Conservation (phyloP, 2,888 invertebrate species). For the Spodoptera exigua region DNA sequence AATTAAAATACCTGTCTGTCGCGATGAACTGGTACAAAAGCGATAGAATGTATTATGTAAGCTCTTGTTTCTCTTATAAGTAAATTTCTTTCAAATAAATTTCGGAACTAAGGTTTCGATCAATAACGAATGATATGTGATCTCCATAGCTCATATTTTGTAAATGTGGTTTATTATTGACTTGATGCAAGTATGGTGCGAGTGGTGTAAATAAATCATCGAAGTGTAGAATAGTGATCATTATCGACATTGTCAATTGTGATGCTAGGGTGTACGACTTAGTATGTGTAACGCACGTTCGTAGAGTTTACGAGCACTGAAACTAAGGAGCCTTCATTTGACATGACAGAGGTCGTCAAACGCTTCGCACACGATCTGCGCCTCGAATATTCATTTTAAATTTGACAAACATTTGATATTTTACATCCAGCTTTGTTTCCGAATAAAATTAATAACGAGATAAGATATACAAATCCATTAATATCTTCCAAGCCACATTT, state of each 20-base stretch:
- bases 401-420: neutral
- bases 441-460: conserved; percentile 9
- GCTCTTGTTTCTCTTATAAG: conserved; percentile 27
- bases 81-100: conserved; percentile 35
- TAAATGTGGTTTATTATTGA: conserved; percentile 42
- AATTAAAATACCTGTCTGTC: conserved; percentile 49
- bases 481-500: conserved; percentile 27
- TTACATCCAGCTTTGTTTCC: conserved; percentile 2
- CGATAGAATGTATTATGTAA: conserved; percentile 51
- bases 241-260: conserved; percentile 68
- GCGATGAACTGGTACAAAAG: conserved; percentile 51
- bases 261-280: conserved; percentile 47
- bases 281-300: conserved; percentile 11
- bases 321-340: conserved; percentile 40
- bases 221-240: conserved; percentile 60
- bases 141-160: conserved; percentile 55
- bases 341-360: conserved; percentile 25
- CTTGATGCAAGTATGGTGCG: conserved; percentile 44
- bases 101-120: conserved; percentile 51
- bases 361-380: conserved; percentile 5
- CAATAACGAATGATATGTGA: conserved; percentile 52
- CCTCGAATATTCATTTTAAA: conserved; percentile 12
- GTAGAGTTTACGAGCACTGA: conserved; percentile 52
- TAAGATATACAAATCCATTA: conserved; percentile 12
- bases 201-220: conserved; percentile 55